Percentiles rank a stretch among this genome's conserved stretches.
phyloP scores from a whole-genome alignment of 2,797 vertebrate species.

The Acanthornis magna region DNA sequence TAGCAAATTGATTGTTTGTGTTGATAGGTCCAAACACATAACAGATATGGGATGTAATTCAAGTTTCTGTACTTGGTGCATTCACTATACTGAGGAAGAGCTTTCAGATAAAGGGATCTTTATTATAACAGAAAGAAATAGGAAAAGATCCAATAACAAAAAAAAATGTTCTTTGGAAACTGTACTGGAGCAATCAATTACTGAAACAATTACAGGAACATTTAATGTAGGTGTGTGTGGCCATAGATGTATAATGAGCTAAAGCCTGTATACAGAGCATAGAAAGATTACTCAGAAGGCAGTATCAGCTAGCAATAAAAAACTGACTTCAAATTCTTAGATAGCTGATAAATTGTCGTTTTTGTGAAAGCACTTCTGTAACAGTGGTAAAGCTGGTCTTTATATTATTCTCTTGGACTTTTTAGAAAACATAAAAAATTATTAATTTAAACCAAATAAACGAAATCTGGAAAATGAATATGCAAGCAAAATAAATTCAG shows the following conservation, averaged over 20 bases:
- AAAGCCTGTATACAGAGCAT: neutral
- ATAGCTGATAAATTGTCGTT: neutral
- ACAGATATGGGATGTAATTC: neutral
- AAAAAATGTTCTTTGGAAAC: neutral
- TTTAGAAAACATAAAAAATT: neutral
- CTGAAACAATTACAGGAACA: neutral
- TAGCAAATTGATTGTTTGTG: neutral
- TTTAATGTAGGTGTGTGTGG: neutral
- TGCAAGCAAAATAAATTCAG: neutral
- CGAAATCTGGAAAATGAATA: neutral
- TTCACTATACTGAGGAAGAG: neutral
- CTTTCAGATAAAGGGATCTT: neutral
- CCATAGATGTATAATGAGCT: neutral
- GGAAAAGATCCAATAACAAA: neutral
- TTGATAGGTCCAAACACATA: neutral
- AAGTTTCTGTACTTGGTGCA: neutral
- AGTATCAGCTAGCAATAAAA: neutral
- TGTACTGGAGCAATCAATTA: neutral
- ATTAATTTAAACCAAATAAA: neutral
- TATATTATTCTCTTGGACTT: neutral
- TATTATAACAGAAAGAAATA: neutral
- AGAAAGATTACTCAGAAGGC: neutral
- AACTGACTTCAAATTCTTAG: neutral
- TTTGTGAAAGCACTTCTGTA: neutral
- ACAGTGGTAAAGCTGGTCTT: neutral